A percentile compares a stretch with the other conserved stretches of the same genome.
Evolutionary conservation across 2,797 vertebrate genomes (phyloP).

Genomic region (Chanos chanos): DNA sequence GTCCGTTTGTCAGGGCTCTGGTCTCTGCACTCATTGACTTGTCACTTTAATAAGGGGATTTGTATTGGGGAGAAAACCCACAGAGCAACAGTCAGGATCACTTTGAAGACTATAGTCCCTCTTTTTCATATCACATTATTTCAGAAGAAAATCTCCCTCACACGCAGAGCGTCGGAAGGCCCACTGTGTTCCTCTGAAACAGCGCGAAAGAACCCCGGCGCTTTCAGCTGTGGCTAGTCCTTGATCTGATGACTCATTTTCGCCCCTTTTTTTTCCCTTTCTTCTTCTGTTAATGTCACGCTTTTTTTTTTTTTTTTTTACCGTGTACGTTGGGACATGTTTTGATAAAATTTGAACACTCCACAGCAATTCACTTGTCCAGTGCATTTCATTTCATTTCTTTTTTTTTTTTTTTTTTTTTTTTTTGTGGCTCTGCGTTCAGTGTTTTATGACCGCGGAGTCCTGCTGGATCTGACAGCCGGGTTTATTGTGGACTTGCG

Average conservation of each 20-base stretch:
- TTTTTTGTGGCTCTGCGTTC: not conserved
- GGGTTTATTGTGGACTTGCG: too few relatives aligned
- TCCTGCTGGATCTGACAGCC: not conserved
- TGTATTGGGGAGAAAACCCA: not conserved
- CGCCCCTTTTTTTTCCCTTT: too few relatives aligned
- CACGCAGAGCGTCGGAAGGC: too few relatives aligned
- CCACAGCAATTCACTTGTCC: not conserved
- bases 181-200: too few relatives aligned
- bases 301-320: too few relatives aligned
- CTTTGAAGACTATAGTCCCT: not conserved
- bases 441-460: not conserved
- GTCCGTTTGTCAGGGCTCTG: not conserved
- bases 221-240: too few relatives aligned
- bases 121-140: not conserved
- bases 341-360: slow-evolving; percentile 18
- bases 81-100: not conserved
- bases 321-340: too few relatives aligned
- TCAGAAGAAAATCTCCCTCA: not conserved
- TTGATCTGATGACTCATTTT: too few relatives aligned
- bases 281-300: too few relatives aligned
- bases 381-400: not conserved
- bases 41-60: too few relatives aligned
- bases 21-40: too few relatives aligned
- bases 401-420: not conserved
- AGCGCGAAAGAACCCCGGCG: too few relatives aligned